These are phyloP conservation scores for Falco concolor DNA, from an alignment of 2,797 vertebrate species.

Conservation along the genomic window DNA sequence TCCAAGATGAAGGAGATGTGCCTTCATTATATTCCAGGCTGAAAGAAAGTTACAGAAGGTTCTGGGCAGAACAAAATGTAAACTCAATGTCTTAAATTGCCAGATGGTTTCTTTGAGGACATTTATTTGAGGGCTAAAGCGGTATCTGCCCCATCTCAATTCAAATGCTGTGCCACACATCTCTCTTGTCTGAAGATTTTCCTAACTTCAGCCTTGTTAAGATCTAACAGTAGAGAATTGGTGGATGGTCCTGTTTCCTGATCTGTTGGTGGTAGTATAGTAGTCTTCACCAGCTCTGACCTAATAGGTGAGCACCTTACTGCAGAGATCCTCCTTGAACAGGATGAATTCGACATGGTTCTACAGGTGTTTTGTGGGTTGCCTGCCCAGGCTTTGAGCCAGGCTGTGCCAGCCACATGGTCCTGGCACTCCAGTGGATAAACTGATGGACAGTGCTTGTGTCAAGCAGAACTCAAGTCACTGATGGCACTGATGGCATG, in stretches of 20 bases:
- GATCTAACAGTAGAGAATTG: background rate
- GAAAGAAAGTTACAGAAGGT: background rate
- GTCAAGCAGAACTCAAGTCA: background rate
- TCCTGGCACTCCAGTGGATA: background rate
- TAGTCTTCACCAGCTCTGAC: background rate
- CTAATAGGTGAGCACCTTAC: background rate
- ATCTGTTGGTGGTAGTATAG: background rate
- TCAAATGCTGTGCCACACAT: background rate
- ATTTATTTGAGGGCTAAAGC: background rate
- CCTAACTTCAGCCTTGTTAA: background rate
- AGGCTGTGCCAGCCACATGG: rapidly evolving
- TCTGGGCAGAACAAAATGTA: background rate
- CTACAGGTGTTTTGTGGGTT: background rate
- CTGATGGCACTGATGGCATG: background rate
- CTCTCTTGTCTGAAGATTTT: background rate
- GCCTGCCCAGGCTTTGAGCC: background rate
- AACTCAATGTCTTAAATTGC: background rate
- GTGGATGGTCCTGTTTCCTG: background rate
- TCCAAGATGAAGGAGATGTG: background rate
- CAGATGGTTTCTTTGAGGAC: background rate
- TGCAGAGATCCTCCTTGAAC: background rate
- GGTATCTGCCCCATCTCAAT: background rate
- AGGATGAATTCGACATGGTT: background rate
- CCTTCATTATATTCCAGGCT: background rate
- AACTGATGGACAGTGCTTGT: background rate